Conservation (phyloP, 2,113 vertebrate genomes). For the Pardalotus punctatus region DNA sequence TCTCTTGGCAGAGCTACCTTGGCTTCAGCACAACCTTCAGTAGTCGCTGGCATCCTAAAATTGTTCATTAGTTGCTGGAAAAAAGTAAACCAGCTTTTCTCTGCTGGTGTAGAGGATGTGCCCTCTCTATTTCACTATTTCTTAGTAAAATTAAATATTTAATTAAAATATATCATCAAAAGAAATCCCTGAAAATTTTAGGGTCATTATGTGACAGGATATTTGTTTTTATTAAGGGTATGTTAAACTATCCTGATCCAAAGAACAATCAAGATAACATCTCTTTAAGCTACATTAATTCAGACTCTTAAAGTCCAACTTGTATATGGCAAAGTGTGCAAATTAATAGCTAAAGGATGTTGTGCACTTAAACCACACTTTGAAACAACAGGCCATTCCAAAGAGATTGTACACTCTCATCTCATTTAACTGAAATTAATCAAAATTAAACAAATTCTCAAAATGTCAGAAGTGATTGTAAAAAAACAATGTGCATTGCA, state of each 20-base stretch:
- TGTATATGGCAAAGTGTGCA: not conserved
- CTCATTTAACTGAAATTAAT: conserved; percentile 4
- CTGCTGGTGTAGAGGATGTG: not conserved
- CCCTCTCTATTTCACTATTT: not conserved
- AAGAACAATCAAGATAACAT: conserved; percentile 25
- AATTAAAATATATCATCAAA: not conserved
- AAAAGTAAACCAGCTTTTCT: not conserved
- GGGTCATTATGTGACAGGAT: not conserved
- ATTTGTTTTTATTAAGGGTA: conserved; percentile 10
- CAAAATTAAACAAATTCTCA: conserved; percentile 50
- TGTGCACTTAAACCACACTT: not conserved
- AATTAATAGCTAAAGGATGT: not conserved
- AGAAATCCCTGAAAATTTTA: not conserved
- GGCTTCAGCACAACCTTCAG: not conserved
- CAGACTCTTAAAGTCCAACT: not conserved
- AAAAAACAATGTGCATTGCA: conserved; percentile 19
- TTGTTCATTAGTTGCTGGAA: not conserved
- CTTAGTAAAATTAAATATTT: not conserved
- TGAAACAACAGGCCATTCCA: not conserved
- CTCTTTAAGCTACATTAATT: conserved; percentile 37
- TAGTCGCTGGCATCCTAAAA: not conserved
- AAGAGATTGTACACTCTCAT: not conserved
- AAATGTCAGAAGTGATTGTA: conserved; percentile 28
- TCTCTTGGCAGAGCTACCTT: not conserved
- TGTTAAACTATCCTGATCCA: conserved; percentile 18